A percentile compares a stretch with the other conserved stretches of the same genome.
These are phyloP conservation scores for Esox lucius DNA, from an alignment of 2,797 vertebrate genomes.

Conservation along the genomic window DNA sequence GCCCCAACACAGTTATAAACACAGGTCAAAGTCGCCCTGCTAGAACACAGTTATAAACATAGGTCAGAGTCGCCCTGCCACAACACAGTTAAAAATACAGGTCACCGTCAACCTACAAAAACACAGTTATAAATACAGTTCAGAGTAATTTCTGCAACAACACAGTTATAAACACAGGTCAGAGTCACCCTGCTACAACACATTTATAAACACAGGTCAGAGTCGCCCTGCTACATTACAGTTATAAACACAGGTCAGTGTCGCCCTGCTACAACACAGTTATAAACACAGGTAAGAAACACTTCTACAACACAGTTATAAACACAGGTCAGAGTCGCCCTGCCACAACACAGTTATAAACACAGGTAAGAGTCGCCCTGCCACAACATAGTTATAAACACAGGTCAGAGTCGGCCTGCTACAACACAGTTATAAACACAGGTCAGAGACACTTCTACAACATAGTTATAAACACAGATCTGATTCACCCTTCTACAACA, in stretches of 20 bases:
- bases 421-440: background rate
- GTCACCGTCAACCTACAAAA: too few species aligned
- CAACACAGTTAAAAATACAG: too few species aligned
- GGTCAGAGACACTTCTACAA: background rate
- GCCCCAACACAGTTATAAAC: background rate
- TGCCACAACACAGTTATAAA: background rate
- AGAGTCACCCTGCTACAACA: too few species aligned
- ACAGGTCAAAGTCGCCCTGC: background rate
- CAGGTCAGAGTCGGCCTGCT: background rate
- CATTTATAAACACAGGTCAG: too few species aligned
- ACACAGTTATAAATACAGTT: background rate
- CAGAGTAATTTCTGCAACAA: too few species aligned
- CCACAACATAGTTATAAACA: background rate
- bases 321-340: background rate
- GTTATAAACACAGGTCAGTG: background rate
- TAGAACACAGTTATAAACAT: too few species aligned
- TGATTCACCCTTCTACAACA: slow-evolving; percentile 9
- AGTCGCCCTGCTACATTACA: too few species aligned
- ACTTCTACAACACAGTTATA: slow-evolving; percentile 18
- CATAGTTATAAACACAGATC: background rate
- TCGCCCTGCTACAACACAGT: background rate
- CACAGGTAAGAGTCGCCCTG: slow-evolving; percentile 10
- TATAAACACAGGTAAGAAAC: background rate
- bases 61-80: too few species aligned
- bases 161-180: too few species aligned